Conservation (phyloP, 2,113 vertebrate species). For the Actenoides lindsayi region DNA sequence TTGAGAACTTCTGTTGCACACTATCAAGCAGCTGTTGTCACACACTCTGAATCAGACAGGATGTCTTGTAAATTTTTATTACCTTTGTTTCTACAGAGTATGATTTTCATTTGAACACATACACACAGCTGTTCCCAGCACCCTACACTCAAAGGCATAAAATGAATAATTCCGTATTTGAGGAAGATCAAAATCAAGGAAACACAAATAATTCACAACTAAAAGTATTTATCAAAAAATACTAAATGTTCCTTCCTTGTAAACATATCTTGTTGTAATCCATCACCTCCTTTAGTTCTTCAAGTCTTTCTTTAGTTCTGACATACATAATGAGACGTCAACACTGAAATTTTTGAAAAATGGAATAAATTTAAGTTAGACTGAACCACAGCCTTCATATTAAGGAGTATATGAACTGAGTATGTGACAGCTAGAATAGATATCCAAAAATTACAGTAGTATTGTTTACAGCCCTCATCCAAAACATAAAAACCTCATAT, state of each 20-base stretch:
- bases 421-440: background rate
- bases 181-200: background rate
- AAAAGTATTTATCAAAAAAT: background rate
- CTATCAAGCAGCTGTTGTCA: background rate
- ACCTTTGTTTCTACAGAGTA: background rate
- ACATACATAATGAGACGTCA: background rate
- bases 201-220: background rate
- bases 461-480: background rate
- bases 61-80: background rate
- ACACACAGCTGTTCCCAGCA: background rate
- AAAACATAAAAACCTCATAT: background rate
- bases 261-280: background rate
- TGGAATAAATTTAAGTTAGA: background rate
- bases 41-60: background rate
- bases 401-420: background rate
- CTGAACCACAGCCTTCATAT: background rate
- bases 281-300: background rate
- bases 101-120: background rate
- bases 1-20: background rate
- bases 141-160: background rate
- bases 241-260: background rate
- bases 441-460: background rate
- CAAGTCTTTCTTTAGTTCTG: background rate
- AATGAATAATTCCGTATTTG: background rate
- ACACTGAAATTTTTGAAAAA: background rate